phyloP scores from a whole-genome alignment of 2,113 vertebrate species.

The Oncorhynchus nerka region DNA sequence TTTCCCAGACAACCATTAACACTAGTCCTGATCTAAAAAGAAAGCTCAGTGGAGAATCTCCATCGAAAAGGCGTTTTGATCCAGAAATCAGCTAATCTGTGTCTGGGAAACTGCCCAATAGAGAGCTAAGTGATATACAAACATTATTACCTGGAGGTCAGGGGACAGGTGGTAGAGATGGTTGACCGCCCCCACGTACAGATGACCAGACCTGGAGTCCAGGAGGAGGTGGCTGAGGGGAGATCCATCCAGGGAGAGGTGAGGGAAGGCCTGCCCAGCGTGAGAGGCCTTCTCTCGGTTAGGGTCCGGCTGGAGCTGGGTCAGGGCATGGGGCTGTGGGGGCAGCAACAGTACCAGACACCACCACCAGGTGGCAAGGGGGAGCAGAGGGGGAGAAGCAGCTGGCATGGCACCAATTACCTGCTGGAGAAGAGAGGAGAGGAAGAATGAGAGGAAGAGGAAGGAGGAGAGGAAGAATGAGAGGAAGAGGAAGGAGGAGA shows the following conservation, averaged over 20 bases:
- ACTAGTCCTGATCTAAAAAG: too few relatives aligned
- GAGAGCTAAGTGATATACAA: too few relatives aligned
- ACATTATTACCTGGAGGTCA: conserved; percentile 52
- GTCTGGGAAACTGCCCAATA: too few relatives aligned
- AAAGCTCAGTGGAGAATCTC: too few relatives aligned
- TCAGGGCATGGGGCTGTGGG: conserved; percentile 22
- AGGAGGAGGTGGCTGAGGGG: conserved; percentile 80
- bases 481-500: too few relatives aligned
- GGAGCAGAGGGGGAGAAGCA: conserved; percentile 55
- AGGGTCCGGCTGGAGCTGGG: conserved; percentile 27
- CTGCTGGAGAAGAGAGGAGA: conserved; percentile 53
- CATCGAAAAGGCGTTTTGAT: too few relatives aligned
- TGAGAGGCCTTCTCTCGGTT: neutral
- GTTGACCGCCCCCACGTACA: conserved; percentile 84
- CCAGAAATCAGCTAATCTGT: too few relatives aligned
- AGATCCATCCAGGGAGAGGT: conserved; percentile 52
- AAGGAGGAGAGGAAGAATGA: too few relatives aligned
- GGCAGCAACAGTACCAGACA: conserved; percentile 46
- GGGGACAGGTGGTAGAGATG: conserved; percentile 80
- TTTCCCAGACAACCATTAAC: too few relatives aligned
- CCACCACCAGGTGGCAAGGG: conserved; percentile 62
- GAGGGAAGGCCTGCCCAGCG: conserved; percentile 3
- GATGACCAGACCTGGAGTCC: conserved; percentile 54
- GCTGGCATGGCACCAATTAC: conserved; percentile 77
- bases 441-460: neutral